Evolutionary conservation across 2,113 vertebrate species (phyloP).

Genomic region (Elachura formosa): DNA sequence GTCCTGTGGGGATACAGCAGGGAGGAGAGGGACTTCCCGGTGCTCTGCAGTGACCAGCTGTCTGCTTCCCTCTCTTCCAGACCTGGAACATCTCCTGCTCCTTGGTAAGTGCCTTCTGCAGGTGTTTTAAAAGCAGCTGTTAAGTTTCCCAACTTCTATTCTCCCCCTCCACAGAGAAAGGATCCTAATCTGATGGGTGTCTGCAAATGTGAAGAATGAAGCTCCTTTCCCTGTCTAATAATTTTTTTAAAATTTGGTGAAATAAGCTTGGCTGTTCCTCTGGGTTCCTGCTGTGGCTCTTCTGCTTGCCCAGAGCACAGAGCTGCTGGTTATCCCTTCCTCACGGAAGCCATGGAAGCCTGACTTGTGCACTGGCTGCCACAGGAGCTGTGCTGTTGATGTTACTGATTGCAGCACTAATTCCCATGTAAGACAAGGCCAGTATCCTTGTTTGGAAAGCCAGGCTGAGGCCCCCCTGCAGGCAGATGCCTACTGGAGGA

Average conservation of each 20-base stretch:
- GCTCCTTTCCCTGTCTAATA: not conserved
- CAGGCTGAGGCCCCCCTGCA: accelerated
- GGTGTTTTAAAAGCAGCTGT: not conserved
- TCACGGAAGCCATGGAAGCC: not conserved
- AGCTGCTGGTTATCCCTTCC: not conserved
- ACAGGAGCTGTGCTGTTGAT: not conserved
- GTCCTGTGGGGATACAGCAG: accelerated
- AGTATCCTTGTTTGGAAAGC: not conserved
- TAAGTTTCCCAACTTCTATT: not conserved
- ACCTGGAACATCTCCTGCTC: not conserved
- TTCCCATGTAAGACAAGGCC: accelerated
- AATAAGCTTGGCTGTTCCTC: not conserved
- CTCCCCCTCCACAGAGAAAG: not conserved
- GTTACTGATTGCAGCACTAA: not conserved
- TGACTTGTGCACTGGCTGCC: not conserved
- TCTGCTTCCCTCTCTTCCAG: not conserved
- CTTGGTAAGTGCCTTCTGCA: not conserved
- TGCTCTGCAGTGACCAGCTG: not conserved
- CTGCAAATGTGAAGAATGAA: not conserved
- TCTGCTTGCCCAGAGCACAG: not conserved
- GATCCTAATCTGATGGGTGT: not conserved
- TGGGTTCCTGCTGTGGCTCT: not conserved
- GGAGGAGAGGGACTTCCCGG: accelerated
- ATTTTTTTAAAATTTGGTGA: not conserved
- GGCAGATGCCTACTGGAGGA: not conserved